Evolutionary conservation across 2,797 vertebrate genomes (phyloP).

Genomic region (Austrolebias charrua): DNA sequence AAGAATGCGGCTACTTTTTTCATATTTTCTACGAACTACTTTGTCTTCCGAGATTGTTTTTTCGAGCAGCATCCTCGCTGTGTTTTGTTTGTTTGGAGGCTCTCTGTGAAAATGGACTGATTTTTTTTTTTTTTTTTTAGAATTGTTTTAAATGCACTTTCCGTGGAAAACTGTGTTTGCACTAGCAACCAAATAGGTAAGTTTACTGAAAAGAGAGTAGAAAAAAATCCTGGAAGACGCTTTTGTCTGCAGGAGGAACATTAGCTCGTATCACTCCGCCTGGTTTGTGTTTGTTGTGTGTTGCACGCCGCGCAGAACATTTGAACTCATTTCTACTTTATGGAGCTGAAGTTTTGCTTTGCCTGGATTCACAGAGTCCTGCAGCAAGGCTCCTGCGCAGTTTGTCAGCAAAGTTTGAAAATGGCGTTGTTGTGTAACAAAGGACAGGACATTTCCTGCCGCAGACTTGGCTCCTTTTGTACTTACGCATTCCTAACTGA

Average conservation of each 20-base stretch:
- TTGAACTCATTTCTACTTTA: background rate
- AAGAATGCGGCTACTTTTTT: constrained; percentile 53
- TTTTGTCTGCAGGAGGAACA: constrained; percentile 29
- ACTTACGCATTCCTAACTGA: too few species aligned
- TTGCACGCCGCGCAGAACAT: background rate
- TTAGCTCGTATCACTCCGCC: constrained; percentile 60
- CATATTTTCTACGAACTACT: constrained; percentile 3
- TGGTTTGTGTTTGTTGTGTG: background rate
- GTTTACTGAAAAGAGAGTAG: background rate
- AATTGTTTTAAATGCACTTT: constrained; percentile 69
- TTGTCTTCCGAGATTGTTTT: constrained; percentile 21
- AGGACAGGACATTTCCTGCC: constrained; percentile 45
- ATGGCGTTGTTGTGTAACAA: constrained; percentile 47
- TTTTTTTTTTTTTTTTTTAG: too few species aligned
- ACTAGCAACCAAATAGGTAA: constrained; percentile 69
- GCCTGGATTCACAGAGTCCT: background rate
- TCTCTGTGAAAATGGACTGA: constrained; percentile 54
- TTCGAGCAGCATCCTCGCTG: constrained; percentile 25
- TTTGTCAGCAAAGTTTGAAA: constrained; percentile 10
- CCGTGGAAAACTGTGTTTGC: constrained; percentile 25
- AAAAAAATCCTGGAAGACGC: background rate
- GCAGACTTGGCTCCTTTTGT: background rate
- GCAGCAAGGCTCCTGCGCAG: too few species aligned
- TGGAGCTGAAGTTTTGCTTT: background rate
- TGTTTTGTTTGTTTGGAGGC: constrained; percentile 27